Evolutionary conservation across 2,888 invertebrate species (phyloP).

Genomic region (Synanthedon myopaeformis): DNA sequence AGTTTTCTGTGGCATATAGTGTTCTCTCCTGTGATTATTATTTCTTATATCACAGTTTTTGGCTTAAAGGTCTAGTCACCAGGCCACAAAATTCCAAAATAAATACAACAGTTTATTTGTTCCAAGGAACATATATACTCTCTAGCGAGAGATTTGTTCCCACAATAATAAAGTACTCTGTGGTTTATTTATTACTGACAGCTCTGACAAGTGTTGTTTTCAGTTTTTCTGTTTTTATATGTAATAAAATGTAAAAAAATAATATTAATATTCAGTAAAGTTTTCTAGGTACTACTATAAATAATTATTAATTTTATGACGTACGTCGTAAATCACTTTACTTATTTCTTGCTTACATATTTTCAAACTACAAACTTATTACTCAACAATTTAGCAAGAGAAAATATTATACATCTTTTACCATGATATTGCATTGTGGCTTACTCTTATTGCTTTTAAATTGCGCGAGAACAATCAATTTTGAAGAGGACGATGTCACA

Average conservation of each 20-base stretch:
- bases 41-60: too few species aligned
- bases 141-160: too few species aligned
- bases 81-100: not conserved
- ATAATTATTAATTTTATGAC: too few species aligned
- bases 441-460: conserved; percentile 32
- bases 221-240: too few species aligned
- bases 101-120: not conserved
- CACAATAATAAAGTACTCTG: not conserved
- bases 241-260: too few species aligned
- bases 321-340: too few species aligned
- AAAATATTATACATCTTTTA: not conserved
- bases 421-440: conserved; percentile 31
- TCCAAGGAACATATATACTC: too few species aligned
- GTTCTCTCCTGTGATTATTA: too few species aligned
- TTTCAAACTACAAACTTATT: not conserved
- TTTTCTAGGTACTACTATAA: too few species aligned
- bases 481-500: conserved; percentile 15
- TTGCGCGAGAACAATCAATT: conserved; percentile 27
- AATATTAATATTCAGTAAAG: too few species aligned
- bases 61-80: not conserved
- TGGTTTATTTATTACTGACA: not conserved
- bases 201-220: too few species aligned
- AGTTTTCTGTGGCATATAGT: too few species aligned
- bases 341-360: not conserved
- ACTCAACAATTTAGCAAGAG: not conserved